phyloP scores from a whole-genome alignment of 2,113 vertebrate genomes.

The Tinamus guttatus region DNA sequence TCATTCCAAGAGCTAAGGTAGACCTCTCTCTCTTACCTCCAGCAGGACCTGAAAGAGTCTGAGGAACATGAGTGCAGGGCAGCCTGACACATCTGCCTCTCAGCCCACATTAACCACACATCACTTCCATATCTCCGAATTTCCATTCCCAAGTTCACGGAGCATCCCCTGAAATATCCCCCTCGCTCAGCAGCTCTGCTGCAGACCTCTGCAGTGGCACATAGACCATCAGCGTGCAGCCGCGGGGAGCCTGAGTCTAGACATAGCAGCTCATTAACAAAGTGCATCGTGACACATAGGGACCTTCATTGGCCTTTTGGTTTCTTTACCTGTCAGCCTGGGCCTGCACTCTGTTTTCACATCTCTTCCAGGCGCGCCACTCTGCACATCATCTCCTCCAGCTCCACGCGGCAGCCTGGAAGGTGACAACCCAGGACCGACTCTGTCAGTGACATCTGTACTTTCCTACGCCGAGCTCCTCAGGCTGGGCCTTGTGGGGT shows the following conservation, averaged over 20 bases:
- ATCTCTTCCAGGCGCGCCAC: neutral
- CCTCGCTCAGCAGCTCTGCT: neutral
- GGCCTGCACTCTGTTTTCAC: fast-evolving
- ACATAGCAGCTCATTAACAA: neutral
- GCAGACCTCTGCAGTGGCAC: neutral
- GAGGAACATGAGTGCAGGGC: neutral
- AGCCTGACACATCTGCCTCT: neutral
- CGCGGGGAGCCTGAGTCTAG: neutral
- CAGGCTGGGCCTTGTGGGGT: neutral
- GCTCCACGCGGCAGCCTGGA: neutral
- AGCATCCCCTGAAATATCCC: fast-evolving
- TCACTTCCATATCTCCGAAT: neutral
- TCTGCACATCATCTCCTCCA: neutral
- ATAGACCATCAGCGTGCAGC: neutral
- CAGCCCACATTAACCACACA: neutral
- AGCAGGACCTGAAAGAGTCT: neutral
- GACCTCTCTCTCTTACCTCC: neutral
- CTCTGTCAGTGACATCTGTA: neutral
- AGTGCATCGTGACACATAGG: fast-evolving
- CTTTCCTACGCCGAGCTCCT: neutral
- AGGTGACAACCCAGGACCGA: neutral
- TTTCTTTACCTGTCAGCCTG: fast-evolving
- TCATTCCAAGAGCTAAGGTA: neutral
- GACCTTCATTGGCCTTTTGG: fast-evolving
- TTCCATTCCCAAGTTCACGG: fast-evolving